A percentile compares a stretch with the other conserved stretches of the same genome.
These are phyloP conservation scores for Myiozetetes cayanensis DNA, from an alignment of 2,113 vertebrate species.

Conservation along the genomic window DNA sequence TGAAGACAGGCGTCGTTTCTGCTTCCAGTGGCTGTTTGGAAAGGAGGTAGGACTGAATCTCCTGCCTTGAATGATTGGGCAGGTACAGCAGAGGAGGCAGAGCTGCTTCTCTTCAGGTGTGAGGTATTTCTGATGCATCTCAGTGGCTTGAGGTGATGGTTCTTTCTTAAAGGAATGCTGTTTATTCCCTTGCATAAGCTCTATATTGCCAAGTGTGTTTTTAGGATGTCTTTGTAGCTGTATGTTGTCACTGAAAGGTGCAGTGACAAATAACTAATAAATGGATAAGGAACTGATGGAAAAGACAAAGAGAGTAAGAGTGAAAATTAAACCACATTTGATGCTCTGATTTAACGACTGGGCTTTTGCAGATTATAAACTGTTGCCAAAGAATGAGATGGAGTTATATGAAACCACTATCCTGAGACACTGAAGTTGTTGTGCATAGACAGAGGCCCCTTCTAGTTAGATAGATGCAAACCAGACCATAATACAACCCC, in stretches of 20 bases:
- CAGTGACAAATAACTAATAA: neutral
- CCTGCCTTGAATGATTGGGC: neutral
- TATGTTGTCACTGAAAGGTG: neutral
- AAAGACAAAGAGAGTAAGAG: neutral
- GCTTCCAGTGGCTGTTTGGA: neutral
- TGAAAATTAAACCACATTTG: neutral
- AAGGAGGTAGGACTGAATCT: neutral
- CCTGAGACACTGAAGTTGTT: neutral
- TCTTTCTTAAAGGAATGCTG: neutral
- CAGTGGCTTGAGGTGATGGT: neutral
- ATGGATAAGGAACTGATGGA: neutral
- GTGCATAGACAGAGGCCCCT: accelerated
- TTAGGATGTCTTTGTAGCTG: neutral
- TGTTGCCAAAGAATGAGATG: neutral
- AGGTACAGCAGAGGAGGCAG: neutral
- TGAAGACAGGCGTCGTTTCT: neutral
- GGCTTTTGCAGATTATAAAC: neutral
- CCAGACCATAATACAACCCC: neutral
- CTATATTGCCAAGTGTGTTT: neutral
- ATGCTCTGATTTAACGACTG: neutral
- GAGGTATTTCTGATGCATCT: neutral
- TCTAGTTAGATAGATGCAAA: neutral
- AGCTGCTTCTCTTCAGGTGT: neutral
- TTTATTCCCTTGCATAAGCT: neutral
- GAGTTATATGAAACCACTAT: neutral